Conservation (phyloP, 2,888 invertebrate species). For the Pristionchus entomophagus region DNA sequence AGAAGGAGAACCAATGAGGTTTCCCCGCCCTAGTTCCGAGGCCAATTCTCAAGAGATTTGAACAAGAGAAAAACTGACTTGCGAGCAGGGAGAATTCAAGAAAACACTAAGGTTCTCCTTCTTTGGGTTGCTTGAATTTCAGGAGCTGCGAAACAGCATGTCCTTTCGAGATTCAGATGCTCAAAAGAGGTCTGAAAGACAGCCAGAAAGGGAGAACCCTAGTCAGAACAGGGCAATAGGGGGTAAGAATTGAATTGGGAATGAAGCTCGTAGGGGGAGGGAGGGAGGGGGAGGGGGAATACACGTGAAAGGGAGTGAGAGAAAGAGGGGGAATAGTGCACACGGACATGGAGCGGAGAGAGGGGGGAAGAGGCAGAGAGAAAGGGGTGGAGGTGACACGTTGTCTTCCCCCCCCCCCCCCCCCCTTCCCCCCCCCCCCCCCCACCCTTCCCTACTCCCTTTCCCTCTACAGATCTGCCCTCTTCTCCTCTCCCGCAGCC, state of each 20-base stretch:
- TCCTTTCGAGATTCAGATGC: too few relatives aligned
- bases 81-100: not conserved
- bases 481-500: slow-evolving; percentile 4
- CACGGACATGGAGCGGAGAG: not conserved
- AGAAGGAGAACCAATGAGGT: too few relatives aligned
- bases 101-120: not conserved
- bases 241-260: slow-evolving; percentile 26
- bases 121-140: not conserved
- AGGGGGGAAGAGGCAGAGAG: slow-evolving; percentile 7
- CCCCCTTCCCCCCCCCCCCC: not conserved
- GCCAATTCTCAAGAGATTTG: too few relatives aligned
- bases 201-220: not conserved
- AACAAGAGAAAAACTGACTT: not conserved
- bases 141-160: too few relatives aligned
- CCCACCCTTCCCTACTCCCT: too few relatives aligned
- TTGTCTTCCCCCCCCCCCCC: not conserved
- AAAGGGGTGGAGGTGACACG: not conserved
- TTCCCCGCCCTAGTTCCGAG: too few relatives aligned
- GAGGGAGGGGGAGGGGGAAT: slow-evolving; percentile 3
- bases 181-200: not conserved
- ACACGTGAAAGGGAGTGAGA: not conserved
- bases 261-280: slow-evolving; percentile 28
- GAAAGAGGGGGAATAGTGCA: not conserved
- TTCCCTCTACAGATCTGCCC: not conserved
- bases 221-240: not conserved